A percentile compares a stretch with the other conserved stretches of the same genome.
phyloP scores from a whole-genome alignment of 2,113 vertebrate genomes.

The Chloropsis cyanopogon region DNA sequence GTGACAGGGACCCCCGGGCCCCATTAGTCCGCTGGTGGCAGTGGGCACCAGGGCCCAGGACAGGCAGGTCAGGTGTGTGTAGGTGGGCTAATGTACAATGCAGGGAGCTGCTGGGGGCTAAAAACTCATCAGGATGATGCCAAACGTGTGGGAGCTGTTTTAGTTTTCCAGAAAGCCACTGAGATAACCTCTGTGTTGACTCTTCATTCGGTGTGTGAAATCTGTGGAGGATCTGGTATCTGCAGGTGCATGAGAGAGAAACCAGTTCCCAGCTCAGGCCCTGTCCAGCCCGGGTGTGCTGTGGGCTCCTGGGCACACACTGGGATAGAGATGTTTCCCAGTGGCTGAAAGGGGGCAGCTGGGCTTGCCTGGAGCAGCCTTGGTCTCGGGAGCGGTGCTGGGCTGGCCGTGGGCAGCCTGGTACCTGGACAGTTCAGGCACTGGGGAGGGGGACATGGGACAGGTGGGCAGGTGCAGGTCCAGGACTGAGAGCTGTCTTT shows the following conservation, averaged over 20 bases:
- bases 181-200: not conserved
- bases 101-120: not conserved
- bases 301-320: not conserved
- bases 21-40: fast-evolving
- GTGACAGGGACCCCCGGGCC: fast-evolving
- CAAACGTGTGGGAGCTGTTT: not conserved
- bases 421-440: fast-evolving
- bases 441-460: fast-evolving
- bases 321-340: not conserved
- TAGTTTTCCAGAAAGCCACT: not conserved
- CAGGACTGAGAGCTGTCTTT: not conserved
- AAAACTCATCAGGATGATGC: fast-evolving
- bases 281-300: not conserved
- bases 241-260: not conserved
- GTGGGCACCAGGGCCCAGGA: not conserved
- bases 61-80: fast-evolving
- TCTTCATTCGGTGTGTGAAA: fast-evolving
- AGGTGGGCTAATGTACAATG: fast-evolving
- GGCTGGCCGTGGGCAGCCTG: not conserved
- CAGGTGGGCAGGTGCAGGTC: too few species aligned
- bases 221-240: not conserved
- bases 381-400: fast-evolving
- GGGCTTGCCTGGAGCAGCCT: not conserved
- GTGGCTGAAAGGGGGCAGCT: not conserved
- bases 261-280: too few species aligned